Evolutionary conservation across 2,888 invertebrate genomes (phyloP), one percentile per base, ranked within the genome.

Genomic region (Phalera bucephala): DNA sequence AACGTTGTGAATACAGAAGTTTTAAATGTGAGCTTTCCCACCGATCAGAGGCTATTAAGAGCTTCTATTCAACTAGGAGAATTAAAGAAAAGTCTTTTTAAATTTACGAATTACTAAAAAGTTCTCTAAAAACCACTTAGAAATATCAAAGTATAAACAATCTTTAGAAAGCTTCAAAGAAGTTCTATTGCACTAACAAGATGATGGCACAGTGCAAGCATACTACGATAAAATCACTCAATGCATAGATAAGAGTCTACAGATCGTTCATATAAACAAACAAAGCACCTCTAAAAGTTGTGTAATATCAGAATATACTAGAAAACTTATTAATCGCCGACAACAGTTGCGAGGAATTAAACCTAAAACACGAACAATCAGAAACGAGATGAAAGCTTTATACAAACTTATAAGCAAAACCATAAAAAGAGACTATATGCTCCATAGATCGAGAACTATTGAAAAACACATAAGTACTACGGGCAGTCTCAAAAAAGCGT

Each of bases 381-480:
- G 36, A 49, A 52, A 51, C 7, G 42, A 55, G 23, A 8, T 51
- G 0, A 29, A 33, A 0, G 46, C 46, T 0, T 29, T 48, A 0
- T 52, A 50, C 20, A 51, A 53, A 22, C 12, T 50, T 0, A 22
- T 38, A 31, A 47, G 35, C 34, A 52, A 46, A 43, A 20, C 28
- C 8, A 47, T 47, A 17, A 51, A 38, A 26, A 26, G 23, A 14
- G 49, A 54, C 12, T 51, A 48, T 12, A 9, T 7, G 15, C 40
- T 20, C 1, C n/a, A 51, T 5, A 45, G 49, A 36, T 5, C 8
- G 0, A 26, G 31, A 0, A 50, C 30, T 14, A 40, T 50, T 0
- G 32, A 40, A 30, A 45, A 34, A 35, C 44, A 52, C 10, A 8
- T 48, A 6, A 2, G 2, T 0, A 13, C 15, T 5, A 37, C 33